phyloP scores from a whole-genome alignment of 2,797 vertebrate genomes.

The Ctenochaetus hawaiiensis region DNA sequence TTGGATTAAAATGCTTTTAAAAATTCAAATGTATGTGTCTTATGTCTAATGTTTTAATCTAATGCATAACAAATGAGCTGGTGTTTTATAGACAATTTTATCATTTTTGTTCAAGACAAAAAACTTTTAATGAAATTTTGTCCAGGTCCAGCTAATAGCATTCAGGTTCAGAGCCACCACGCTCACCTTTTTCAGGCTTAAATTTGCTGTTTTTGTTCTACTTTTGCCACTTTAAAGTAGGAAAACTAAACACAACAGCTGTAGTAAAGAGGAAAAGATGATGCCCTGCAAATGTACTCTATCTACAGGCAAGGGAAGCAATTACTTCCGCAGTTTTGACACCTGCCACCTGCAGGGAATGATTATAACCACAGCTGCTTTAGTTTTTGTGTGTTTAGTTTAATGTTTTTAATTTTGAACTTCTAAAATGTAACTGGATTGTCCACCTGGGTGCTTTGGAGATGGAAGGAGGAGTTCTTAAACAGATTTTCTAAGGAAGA shows the following conservation, averaged over 20 bases:
- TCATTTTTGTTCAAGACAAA: not conserved
- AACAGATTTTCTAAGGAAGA: not conserved
- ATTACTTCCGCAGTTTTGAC: slow-evolving; percentile 2
- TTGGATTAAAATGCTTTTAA: no score
- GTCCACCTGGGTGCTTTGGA: not conserved
- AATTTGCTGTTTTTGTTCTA: not conserved
- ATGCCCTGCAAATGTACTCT: not conserved
- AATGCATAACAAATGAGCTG: not conserved
- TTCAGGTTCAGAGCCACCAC: not conserved
- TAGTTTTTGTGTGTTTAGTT: no score
- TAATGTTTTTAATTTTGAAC: not conserved
- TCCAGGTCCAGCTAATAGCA: not conserved
- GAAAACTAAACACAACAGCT: not conserved
- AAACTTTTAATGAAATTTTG: not conserved
- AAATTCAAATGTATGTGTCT: no score
- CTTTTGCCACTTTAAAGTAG: not conserved
- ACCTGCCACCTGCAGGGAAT: not conserved
- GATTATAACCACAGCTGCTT: not conserved
- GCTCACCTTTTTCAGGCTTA: not conserved
- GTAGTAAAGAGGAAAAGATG: no score
- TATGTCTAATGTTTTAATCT: not conserved
- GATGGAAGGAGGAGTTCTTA: not conserved
- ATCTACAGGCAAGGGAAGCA: slow-evolving; percentile 19
- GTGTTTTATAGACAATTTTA: no score
- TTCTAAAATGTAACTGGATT: not conserved